Evolutionary conservation across 2,888 invertebrate species (phyloP), one percentile per base, ranked within the genome.

Genomic region (Trichogramma evanescens): DNA sequence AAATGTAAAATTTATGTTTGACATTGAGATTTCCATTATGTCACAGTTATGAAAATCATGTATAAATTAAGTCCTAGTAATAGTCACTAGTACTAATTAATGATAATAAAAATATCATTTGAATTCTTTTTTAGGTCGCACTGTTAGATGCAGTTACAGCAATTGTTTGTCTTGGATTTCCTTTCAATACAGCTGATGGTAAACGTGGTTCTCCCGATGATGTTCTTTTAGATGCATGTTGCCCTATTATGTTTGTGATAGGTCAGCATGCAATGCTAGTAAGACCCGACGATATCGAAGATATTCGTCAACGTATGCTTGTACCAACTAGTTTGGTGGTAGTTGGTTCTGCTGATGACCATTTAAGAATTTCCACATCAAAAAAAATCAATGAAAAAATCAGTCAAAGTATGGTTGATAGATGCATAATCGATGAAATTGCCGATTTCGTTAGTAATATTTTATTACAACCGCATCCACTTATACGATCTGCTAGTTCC

Each of bases 291-390:
- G 89, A 89, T 74, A 81, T 93, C 69, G 91, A 92, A 75, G 86
- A 88, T 58, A 74, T 91, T 46, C 80, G 92, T 4, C 89, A 89
- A 70, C 84, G 85, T 65, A 87, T 93, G 85, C 81, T 86, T 65
- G 87, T 88, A 0, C 89, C 90, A 72, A 88, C 89, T 4, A 86
- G 88, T 55, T 76, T 92, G 44, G 82, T 92, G 44, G 83, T 93
- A 9, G 87, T 93, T 10, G 91, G 91, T 38, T 87, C 88, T 45
- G 90, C 89, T 1, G 91, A 92, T 76, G 89, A 90, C 74, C 81
- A 85, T 57, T 78, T 93, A 13, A 79, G 89, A 48, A 82, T 93
- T 63, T 84, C 83, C 5, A 86, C 87, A 63, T 82, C 83, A 54
- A 89, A 89, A 72, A 85, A 88, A 65, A 82, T 85, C 67, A 79